Evolutionary conservation across 1,140 invertebrate genomes (phyloP), one percentile per base, ranked within the genome.

Genomic region (Armadillidium nasatum): DNA sequence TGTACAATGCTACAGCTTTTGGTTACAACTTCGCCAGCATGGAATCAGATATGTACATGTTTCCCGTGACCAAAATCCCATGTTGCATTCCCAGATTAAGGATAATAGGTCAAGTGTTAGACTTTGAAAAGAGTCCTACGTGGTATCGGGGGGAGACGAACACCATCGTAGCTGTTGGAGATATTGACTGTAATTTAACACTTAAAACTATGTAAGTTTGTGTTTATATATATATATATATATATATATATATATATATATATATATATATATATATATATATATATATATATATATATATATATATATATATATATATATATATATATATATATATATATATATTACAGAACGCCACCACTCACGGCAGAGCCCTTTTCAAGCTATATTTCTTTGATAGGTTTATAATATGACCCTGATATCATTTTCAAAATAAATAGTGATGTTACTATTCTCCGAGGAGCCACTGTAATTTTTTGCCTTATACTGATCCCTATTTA

Each of bases 1-100:
- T 75, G 23, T 81, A 78, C 77, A 81, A 81, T 72, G 60, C 78
- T 0, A 79, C 79, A 7, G 83, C 84, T 70, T 74, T 79, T 15
- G 75, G 72, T 46, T 82, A 82, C 10, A 76, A 77, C n/a, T 33
- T 67, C 0, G 74, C 81, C 15, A 81, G 79, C 46, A 81, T 73
- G 60, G 82, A 81, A 69, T 75, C 76, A 13, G 73, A 76, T 7
- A 72, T 82, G 13, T 77, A 76, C 22, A 71, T 85, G n/a, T 75
- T 82, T 0, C 82, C 82, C 15, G 72, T 79, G 46, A 83, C 83
- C 0, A 72, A 78, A 44, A 83, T 85, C 1, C 71, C 74, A 10
- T n/a, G n/a, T n/a, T 85, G 85, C 74, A 76, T 73, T 0, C 72
- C 82, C 10, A 74, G 81, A 11, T 60, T 82, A 3, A 83, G 83